Conservation (phyloP, 2,113 vertebrate genomes). For the Bothrops jararaca region DNA sequence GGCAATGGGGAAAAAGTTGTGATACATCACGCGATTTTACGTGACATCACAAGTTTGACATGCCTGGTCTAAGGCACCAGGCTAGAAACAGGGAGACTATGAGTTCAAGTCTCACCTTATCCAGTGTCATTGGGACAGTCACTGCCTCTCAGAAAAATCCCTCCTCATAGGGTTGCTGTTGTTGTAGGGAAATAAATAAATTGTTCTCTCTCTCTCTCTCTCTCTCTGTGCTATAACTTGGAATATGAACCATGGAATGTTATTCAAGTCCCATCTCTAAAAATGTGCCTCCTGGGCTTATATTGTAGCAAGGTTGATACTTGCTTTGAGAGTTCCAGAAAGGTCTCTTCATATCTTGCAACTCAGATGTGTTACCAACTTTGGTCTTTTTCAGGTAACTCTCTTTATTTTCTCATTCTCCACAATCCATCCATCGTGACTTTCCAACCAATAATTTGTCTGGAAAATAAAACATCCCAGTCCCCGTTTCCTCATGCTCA, state of each 20-base stretch:
- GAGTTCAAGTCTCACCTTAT: neutral
- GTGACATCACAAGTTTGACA: too few relatives aligned
- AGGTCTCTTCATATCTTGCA: neutral
- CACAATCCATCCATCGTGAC: neutral
- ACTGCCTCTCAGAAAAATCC: neutral
- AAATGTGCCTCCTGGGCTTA: neutral
- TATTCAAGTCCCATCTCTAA: neutral
- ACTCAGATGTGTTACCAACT: neutral
- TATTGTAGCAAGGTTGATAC: neutral
- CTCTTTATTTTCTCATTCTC: neutral
- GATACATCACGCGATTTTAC: too few relatives aligned
- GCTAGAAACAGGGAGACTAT: neutral
- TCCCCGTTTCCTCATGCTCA: neutral
- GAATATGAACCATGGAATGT: neutral
- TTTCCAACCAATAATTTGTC: neutral
- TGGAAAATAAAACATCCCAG: neutral
- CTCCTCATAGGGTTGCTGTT: too few relatives aligned
- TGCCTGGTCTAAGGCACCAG: neutral
- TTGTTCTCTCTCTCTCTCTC: too few relatives aligned
- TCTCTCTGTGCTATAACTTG: neutral
- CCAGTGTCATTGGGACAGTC: neutral
- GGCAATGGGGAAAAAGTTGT: too few relatives aligned
- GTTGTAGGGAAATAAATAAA: neutral
- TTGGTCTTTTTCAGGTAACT: neutral
- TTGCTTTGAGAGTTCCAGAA: neutral